Evolutionary conservation across 1,140 invertebrate genomes (phyloP), one percentile per base, ranked within the genome.

Genomic region (Tenebrio molitor): DNA sequence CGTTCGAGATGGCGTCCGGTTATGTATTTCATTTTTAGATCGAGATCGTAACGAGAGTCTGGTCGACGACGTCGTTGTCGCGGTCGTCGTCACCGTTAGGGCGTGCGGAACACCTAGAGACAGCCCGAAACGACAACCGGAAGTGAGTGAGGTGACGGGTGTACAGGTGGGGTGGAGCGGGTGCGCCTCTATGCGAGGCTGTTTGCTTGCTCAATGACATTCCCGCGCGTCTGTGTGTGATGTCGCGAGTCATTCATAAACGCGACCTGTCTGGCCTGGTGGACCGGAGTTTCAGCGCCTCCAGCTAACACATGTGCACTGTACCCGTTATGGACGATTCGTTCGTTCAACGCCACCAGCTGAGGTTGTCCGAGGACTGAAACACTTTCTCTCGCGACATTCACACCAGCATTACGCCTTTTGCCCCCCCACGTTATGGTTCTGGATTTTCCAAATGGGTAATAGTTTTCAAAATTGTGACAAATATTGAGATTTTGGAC

Each of bases 231-330:
- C 69, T 71, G 69, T 69, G 53, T 70, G 68, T 50, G 39, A 71
- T 71, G 69, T 71, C 69, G 69, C 69, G 58, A 71, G 69, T 71
- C 69, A 71, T 71, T 71, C 69, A 71, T 71, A 62, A 62, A 70
- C 33, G 46, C 36, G 39, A 69, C 42, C 66, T 46, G 66, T 69
- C 66, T 69, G 63, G 39, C 21, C 63, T 65, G 46, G 66, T 69
- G 42, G 33, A 53, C 44, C 39, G 39, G 42, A 53, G 66, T 33
- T 34, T 29, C n/a, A 34, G 33, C 66, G 63, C 66, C 42, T 46
- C 42, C 66, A 46, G 66, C 66, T 12, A 69, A 21, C 53, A 50
- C 69, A 64, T 71, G 53, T 62, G 68, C 12, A 53, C 8, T 21
- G 42, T 46, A 29, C 42, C 67, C 67, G 67, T 69, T 69, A 69